A percentile compares a stretch with the other conserved stretches of the same genome.
Evolutionary conservation across 2,113 vertebrate species (phyloP).

Genomic region (Sceloporus undulatus): DNA sequence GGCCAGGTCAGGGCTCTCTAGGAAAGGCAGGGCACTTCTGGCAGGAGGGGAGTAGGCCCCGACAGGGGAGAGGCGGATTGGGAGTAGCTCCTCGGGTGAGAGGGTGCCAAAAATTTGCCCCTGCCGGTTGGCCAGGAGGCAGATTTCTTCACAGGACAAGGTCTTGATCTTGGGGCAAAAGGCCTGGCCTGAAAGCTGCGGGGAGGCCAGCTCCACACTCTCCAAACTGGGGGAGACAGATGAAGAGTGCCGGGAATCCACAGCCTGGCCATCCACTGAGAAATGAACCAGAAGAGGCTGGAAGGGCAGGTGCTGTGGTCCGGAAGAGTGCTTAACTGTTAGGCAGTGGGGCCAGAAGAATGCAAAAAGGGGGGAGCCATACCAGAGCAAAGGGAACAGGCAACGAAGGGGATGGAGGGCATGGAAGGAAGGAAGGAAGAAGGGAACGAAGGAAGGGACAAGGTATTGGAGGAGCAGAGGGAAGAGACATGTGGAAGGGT

Average conservation of each 20-base stretch:
- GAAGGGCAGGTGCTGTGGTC: constrained; percentile 5
- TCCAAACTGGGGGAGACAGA: constrained; percentile 6
- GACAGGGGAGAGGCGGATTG: constrained; percentile 87
- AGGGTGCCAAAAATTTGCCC: not conserved
- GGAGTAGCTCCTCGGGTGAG: constrained; percentile 76
- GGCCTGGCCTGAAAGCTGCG: not conserved
- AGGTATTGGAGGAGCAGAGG: not conserved
- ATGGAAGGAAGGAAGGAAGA: not conserved
- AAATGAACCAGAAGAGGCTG: constrained; percentile 64
- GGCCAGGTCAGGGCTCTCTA: constrained; percentile 76
- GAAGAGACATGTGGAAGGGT: not conserved
- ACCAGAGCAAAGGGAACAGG: not conserved
- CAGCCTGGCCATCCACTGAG: constrained; percentile 60
- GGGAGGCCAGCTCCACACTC: constrained; percentile 1
- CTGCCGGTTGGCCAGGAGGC: constrained; percentile 20
- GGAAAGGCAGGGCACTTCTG: constrained; percentile 78
- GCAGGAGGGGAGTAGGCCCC: constrained; percentile 89
- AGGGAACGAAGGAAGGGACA: not conserved
- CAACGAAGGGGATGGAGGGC: constrained; percentile 4
- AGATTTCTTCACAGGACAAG: constrained; percentile 40
- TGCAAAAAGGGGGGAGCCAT: not conserved
- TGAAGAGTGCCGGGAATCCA: constrained; percentile 29
- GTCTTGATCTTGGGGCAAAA: constrained; percentile 29
- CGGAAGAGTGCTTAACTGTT: not conserved
- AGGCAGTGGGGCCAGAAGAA: constrained; percentile 13